These are phyloP conservation scores for Telenomus remus DNA, from an alignment of 1,140 invertebrate genomes.

Conservation along the genomic window DNA sequence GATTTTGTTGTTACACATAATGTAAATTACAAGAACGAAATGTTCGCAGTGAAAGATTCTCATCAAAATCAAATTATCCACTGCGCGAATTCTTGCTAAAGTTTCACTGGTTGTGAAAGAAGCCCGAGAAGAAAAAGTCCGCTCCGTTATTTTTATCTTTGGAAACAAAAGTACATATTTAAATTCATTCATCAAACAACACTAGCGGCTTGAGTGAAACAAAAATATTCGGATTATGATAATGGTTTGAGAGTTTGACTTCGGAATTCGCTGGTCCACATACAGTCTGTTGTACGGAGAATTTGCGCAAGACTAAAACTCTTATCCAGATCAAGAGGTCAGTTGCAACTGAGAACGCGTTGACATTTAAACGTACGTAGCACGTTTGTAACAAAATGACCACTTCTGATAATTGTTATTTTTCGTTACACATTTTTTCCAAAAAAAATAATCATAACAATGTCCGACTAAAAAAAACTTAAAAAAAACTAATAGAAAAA, in stretches of 20 bases:
- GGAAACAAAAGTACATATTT: no score
- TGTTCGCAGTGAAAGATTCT: slow-evolving; percentile 51
- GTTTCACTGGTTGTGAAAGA: slow-evolving; percentile 51
- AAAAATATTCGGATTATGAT: neutral
- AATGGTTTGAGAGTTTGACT: neutral
- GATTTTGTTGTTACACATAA: no score
- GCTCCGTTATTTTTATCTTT: neutral
- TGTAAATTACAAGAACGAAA: slow-evolving; percentile 19
- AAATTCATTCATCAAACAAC: no score
- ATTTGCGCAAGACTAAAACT: slow-evolving; percentile 40
- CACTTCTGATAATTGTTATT: slow-evolving; percentile 23
- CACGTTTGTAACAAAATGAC: slow-evolving; percentile 33
- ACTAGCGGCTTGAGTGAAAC: no score
- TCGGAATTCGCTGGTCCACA: slow-evolving; percentile 38
- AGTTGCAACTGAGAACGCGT: slow-evolving; percentile 53
- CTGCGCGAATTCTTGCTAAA: slow-evolving; percentile 29
- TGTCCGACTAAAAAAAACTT: no score
- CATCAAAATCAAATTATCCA: slow-evolving; percentile 49
- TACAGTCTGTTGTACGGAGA: slow-evolving; percentile 14
- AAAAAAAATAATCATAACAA: no score
- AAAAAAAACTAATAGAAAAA: no score
- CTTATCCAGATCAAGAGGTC: slow-evolving; percentile 57
- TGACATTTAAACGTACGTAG: slow-evolving; percentile 49
- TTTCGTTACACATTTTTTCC: neutral
- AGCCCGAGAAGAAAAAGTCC: slow-evolving; percentile 26